A percentile compares a stretch with the other conserved stretches of the same genome.
Conservation (phyloP, 2,113 vertebrate species). For the Ciconia boyciana region DNA sequence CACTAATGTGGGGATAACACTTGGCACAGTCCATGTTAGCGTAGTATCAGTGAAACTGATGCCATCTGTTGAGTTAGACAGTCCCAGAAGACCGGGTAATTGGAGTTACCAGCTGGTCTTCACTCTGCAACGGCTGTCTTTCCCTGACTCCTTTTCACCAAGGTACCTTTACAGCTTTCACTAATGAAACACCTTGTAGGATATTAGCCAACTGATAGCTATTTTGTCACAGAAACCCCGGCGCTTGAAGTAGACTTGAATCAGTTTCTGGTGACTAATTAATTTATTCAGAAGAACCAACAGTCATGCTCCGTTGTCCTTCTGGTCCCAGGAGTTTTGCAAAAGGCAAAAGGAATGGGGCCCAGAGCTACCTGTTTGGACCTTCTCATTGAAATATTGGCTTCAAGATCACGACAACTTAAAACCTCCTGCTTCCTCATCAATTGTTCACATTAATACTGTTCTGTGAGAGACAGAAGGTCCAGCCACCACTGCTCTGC, state of each 20-base stretch:
- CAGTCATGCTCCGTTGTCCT: background rate
- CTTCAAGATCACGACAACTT: background rate
- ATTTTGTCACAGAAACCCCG: background rate
- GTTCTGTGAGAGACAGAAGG: background rate
- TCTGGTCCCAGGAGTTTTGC: background rate
- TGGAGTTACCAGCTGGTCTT: background rate
- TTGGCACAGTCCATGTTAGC: slow-evolving; percentile 79
- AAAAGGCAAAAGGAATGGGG: background rate
- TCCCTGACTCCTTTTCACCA: background rate
- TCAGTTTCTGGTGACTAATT: background rate
- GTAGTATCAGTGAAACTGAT: slow-evolving; percentile 61
- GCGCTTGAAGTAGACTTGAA: background rate
- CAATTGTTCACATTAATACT: background rate
- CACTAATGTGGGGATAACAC: slow-evolving; percentile 70
- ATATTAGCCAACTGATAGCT: background rate
- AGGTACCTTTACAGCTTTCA: background rate
- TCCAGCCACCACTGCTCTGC: background rate
- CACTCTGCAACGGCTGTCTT: background rate
- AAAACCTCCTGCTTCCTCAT: background rate
- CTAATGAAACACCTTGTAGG: background rate
- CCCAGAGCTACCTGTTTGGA: background rate
- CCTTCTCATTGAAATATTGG: background rate
- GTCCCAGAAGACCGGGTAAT: background rate
- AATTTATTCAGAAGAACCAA: background rate
- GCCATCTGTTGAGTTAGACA: slow-evolving; percentile 68